Percentiles rank a stretch among this genome's conserved stretches.
Conservation (phyloP, 2,888 invertebrate genomes). For the Drosophila niveifrons region DNA sequence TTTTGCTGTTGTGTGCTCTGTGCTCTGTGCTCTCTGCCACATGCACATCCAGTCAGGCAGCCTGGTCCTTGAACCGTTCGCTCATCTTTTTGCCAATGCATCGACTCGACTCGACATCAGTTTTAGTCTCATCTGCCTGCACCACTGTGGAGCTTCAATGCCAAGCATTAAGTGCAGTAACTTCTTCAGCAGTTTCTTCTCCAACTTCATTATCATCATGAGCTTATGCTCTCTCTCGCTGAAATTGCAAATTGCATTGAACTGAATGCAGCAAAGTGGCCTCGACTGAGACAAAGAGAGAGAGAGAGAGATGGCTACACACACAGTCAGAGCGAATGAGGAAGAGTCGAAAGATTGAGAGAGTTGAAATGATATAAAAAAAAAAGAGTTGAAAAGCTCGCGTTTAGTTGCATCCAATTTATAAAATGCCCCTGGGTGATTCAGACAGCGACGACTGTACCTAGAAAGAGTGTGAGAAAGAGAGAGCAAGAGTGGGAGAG, state of each 20-base stretch:
- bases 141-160: slow-evolving; percentile 32
- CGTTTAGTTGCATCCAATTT: slow-evolving; percentile 55
- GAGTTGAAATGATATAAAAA: slow-evolving; percentile 2
- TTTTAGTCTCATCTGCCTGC: slow-evolving; percentile 10
- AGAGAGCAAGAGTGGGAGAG: slow-evolving; percentile 1
- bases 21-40: slow-evolving; percentile 7
- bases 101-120: slow-evolving; percentile 4
- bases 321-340: slow-evolving; percentile 12
- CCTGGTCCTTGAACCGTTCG: slow-evolving; percentile 83
- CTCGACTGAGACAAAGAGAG: slow-evolving; percentile 37
- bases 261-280: slow-evolving; percentile 44
- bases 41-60: neutral
- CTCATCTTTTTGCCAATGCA: slow-evolving; percentile 23
- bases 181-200: slow-evolving; percentile 20
- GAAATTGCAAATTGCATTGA: slow-evolving; percentile 68
- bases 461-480: slow-evolving; percentile 2
- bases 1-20: slow-evolving; percentile 37
- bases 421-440: slow-evolving; percentile 52
- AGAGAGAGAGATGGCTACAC: slow-evolving; percentile 15
- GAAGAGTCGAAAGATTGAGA: slow-evolving; percentile 26
- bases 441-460: slow-evolving; percentile 52
- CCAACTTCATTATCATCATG: slow-evolving; percentile 15
- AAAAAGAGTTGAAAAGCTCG: slow-evolving; percentile 17
- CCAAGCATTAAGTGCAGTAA: slow-evolving; percentile 30
- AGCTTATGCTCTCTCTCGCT: slow-evolving; percentile 29